Evolutionary conservation across 35 echinoderm and acorn worm genomes (phyloP).

Genomic region (Heliocidaris erythrogramma): DNA sequence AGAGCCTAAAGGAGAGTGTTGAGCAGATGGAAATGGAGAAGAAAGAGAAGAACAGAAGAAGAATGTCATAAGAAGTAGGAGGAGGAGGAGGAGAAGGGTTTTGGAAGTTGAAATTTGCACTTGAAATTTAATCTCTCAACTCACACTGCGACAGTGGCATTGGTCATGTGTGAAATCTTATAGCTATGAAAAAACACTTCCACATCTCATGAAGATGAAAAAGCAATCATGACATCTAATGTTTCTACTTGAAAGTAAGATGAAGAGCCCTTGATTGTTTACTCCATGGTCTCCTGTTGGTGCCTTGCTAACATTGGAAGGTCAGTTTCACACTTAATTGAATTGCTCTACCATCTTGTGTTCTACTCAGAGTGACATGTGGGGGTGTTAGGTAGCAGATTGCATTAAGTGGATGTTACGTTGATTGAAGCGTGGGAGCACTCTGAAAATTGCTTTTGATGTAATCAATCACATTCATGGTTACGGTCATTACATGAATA

Average conservation of each 20-base stretch:
- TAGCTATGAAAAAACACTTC: not conserved
- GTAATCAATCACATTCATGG: not conserved
- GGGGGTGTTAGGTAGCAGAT: not conserved
- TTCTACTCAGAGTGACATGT: not conserved
- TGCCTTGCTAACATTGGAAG: not conserved
- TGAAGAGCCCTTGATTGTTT: not conserved
- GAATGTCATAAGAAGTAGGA: not conserved
- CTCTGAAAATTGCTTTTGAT: not conserved
- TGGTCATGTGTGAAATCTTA: not conserved
- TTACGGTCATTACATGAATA: not conserved
- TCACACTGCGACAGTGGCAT: not conserved
- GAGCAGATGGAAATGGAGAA: not conserved
- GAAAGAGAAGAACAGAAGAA: not conserved
- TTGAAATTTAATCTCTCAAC: not conserved
- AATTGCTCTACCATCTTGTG: not conserved
- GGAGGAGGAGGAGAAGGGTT: not conserved
- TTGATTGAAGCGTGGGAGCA: not conserved
- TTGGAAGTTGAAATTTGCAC: not conserved
- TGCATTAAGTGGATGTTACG: slow-evolving; percentile 1
- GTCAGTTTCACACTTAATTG: not conserved
- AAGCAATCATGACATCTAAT: not conserved
- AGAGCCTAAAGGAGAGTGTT: not conserved
- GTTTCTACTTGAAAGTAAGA: not conserved
- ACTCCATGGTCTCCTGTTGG: not conserved
- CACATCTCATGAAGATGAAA: not conserved